phyloP scores from a whole-genome alignment of 2,113 vertebrate species.

The Meleagris gallopavo region DNA sequence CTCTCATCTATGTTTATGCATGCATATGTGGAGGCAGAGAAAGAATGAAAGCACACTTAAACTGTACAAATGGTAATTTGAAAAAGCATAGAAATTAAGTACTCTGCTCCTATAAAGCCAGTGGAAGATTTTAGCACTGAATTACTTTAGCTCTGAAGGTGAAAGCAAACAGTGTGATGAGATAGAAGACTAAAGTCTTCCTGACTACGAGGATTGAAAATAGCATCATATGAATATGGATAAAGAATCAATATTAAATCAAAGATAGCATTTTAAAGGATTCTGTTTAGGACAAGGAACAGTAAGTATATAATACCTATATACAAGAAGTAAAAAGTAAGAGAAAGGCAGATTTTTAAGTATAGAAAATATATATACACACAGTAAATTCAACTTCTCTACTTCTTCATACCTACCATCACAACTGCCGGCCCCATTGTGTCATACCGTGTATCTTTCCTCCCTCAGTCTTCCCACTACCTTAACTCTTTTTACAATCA shows the following conservation, averaged over 20 bases:
- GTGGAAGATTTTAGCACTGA: not conserved
- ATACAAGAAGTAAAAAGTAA: not conserved
- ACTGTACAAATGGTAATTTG: not conserved
- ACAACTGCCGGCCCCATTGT: not conserved
- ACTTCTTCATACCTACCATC: not conserved
- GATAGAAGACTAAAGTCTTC: not conserved
- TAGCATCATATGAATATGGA: not conserved
- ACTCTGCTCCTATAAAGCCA: not conserved
- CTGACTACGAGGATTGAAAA: not conserved
- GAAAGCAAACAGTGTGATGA: not conserved
- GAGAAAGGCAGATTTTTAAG: not conserved
- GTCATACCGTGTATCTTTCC: not conserved
- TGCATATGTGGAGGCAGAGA: not conserved
- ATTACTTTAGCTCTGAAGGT: not conserved
- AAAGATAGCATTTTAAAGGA: constrained; percentile 11
- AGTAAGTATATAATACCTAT: not conserved
- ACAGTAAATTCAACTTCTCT: not conserved
- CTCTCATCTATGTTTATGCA: not conserved
- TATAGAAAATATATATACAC: not conserved
- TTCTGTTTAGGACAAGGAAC: not conserved
- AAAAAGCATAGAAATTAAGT: not conserved
- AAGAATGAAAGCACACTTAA: not conserved
- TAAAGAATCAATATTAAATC: not conserved
- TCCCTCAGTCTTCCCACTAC: constrained; percentile 6
- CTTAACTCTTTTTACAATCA: not conserved